phyloP scores from a whole-genome alignment of 2,113 vertebrate genomes.

The Calonectris borealis region DNA sequence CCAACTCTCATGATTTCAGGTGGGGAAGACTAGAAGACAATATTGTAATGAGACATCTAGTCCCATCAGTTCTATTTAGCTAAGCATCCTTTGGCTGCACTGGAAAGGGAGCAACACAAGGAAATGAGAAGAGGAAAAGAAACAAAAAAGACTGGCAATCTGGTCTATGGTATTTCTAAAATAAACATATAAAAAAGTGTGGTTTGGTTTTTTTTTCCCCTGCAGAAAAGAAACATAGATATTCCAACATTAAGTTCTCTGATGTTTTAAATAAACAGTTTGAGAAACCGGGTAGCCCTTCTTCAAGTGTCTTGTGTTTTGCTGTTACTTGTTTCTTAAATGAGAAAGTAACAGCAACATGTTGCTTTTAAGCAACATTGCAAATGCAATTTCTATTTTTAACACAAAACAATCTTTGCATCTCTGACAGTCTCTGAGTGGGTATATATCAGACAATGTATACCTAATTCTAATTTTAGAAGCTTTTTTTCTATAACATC shows the following conservation, averaged over 20 bases:
- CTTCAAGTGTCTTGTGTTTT: background rate
- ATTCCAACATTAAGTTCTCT: background rate
- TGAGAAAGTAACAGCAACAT: background rate
- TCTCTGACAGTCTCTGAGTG: background rate
- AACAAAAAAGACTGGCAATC: background rate
- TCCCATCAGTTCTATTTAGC: background rate
- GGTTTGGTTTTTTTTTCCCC: background rate
- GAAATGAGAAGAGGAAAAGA: background rate
- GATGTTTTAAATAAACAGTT: background rate
- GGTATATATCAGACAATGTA: background rate
- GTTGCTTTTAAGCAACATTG: background rate
- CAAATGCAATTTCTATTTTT: background rate
- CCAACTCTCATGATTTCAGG: background rate
- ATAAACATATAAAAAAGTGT: background rate
- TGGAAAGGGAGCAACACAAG: background rate
- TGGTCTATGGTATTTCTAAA: background rate
- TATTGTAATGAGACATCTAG: background rate
- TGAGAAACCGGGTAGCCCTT: background rate
- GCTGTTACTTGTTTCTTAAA: background rate
- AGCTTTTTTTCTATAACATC: background rate
- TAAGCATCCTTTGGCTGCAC: background rate
- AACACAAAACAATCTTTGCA: background rate
- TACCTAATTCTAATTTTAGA: background rate
- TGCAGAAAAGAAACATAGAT: background rate
- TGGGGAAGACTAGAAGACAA: background rate